A percentile compares a stretch with the other conserved stretches of the same genome.
Evolutionary conservation across 2,888 invertebrate species (phyloP).

Genomic region (Cosmia pyralina): DNA sequence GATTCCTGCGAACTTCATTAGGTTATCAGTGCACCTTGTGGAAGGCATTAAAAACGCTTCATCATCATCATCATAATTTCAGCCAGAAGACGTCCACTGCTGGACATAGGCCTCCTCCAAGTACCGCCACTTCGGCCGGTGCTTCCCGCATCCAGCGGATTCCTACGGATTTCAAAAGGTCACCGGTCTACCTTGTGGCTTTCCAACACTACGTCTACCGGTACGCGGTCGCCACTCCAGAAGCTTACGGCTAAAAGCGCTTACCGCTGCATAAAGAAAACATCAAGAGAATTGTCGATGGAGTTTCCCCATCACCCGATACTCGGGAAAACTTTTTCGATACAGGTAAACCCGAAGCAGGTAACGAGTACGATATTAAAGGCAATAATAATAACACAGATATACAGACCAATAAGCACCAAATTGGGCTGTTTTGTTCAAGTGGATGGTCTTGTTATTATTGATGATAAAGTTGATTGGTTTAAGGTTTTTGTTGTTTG

Average conservation of each 20-base stretch:
- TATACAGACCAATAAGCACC: constrained; percentile 38
- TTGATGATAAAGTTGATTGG: constrained; percentile 15
- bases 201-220: too few relatives aligned
- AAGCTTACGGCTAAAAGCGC: too few relatives aligned
- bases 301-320: too few relatives aligned
- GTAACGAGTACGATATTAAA: constrained; percentile 23
- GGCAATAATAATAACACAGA: constrained; percentile 39
- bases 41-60: too few relatives aligned
- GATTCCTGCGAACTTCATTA: neutral
- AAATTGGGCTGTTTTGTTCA: constrained; percentile 45
- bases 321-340: neutral
- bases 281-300: neutral
- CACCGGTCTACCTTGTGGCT: neutral
- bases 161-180: neutral
- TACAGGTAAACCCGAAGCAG: constrained; percentile 16
- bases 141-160: too few relatives aligned
- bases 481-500: constrained; percentile 3
- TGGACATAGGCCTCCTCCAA: too few relatives aligned
- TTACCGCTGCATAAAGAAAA: neutral
- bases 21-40: too few relatives aligned
- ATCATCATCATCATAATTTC: too few relatives aligned
- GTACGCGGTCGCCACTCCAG: too few relatives aligned
- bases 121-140: too few relatives aligned
- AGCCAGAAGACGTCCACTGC: too few relatives aligned
- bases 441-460: constrained; percentile 32